Evolutionary conservation across 2,888 invertebrate genomes (phyloP), one percentile per base, ranked within the genome.

Genomic region (Osmoderma eremita): DNA sequence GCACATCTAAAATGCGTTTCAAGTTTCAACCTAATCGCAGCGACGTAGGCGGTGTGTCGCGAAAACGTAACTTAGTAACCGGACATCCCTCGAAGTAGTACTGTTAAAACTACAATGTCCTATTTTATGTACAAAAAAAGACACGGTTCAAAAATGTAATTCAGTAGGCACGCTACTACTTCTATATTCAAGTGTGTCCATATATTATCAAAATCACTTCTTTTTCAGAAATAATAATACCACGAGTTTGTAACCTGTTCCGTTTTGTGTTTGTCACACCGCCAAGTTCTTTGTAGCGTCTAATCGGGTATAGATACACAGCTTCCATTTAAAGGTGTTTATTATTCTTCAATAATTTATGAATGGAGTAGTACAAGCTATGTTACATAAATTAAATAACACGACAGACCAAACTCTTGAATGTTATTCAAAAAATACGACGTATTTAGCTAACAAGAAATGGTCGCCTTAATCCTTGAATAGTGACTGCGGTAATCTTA

Each of bases 271-370:
- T 61, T 61, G 48, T 45, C 58, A 48, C 30, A 45, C 24, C 15
- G 13, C 22, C 45, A 61, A 61, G 45, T 48, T 61, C 41, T 41
- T 56, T 56, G 24, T 56, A 22, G 41, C 56, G 30, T 61, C 30
- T 61, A 61, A 42, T 24, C 24, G 24, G 10, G 17, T 36, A 30
- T 61, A 20, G 18, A 48, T 48, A n/a, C 30, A 61, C 18, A 61
- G 58, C 30, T 61, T 61, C 58, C 36, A 61, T 48, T 61, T 45
- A 61, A 48, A 45, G 30, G 45, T 48, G 58, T 41, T 56, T 61
- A 61, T 61, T 61, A 61, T 61, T 61, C 58, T 61, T 17, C 45
- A 36, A 45, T 61, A 61, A 61, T 61, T 61, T 61, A 61, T 61
- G 58, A 61, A 61, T 61, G 58, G 18, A 61, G 17, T 45, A 30